A percentile compares a stretch with the other conserved stretches of the same genome.
Evolutionary conservation across 1,140 invertebrate species (phyloP).

Genomic region (Scaptodrosophila lebanonensis): DNA sequence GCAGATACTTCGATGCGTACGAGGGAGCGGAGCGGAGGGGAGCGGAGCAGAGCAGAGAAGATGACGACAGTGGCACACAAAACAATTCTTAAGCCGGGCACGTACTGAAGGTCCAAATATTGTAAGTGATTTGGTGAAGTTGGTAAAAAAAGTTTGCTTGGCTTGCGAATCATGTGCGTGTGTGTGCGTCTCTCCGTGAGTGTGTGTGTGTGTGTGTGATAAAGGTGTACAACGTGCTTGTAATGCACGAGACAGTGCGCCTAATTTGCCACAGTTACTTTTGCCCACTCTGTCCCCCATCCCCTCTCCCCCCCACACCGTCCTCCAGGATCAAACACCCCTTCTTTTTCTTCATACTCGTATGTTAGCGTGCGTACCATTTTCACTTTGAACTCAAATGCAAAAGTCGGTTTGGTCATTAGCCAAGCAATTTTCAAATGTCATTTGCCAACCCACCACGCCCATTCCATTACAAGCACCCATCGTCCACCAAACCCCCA

Average conservation of each 20-base stretch:
- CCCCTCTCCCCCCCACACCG: no score
- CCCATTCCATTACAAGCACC: no score
- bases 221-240: slow-evolving; percentile 68
- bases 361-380: slow-evolving; percentile 24
- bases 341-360: no score
- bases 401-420: slow-evolving; percentile 65
- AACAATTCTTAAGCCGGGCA: slow-evolving; percentile 64
- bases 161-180: slow-evolving; percentile 23
- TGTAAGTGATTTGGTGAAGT: slow-evolving; percentile 74
- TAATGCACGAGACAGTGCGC: slow-evolving; percentile 61
- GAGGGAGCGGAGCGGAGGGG: slow-evolving; percentile 29
- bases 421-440: slow-evolving; percentile 72
- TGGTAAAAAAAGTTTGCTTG: slow-evolving; percentile 21
- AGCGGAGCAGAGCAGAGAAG: neutral
- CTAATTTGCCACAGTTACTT: slow-evolving; percentile 62
- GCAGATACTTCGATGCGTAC: slow-evolving; percentile 66
- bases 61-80: slow-evolving; percentile 8
- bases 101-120: slow-evolving; percentile 71
- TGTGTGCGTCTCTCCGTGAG: no score
- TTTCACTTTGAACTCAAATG: slow-evolving; percentile 70
- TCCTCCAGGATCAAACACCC: no score
- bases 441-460: slow-evolving; percentile 42
- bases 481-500: no score
- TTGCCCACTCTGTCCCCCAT: no score
- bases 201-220: slow-evolving; percentile 15